Evolutionary conservation across 37 sponge, comb jelly and placozoan species (phyloP), one percentile per base, ranked within the genome.

Genomic region (Spongilla lacustris): DNA sequence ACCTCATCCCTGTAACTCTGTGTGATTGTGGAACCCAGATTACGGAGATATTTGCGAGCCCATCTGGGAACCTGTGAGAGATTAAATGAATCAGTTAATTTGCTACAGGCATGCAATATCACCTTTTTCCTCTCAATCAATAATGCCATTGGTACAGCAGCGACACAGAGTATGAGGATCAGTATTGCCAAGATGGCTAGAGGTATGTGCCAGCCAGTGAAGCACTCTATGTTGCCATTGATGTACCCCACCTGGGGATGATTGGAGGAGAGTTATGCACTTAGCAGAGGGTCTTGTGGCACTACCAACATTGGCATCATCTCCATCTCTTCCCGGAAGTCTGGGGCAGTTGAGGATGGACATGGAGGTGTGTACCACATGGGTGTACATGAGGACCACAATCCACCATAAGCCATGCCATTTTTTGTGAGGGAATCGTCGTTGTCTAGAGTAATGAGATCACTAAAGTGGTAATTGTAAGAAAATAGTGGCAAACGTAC

Each of bases 341-440:
- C 12, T 67, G 21, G 85, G 85, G 29, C 85, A 85, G 69, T 85
- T 75, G 32, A 85, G 50, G n/a, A 76, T 50, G 12, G 77, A 75
- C 31, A 76, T 22, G 33, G 85, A 85, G 30, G 85, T 85, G 78
- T 85, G 69, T 22, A 85, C 77, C n/a, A 76, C 78, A 36, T 77
- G 77, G 76, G 66, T 73, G 69, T 76, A 85, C 33, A 76, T 36
- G 27, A 85, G 69, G 10, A 85, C 30, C 33, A 85, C 41, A 21
- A 85, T 10, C 25, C 50, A 33, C 85, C 85, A 85, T 68, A 85
- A 46, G 12, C 67, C 69, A 85, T 36, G 83, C 84, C 84, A 83
- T 81, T 80, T 32, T 17, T 11, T 30, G 34, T 28, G 31, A n/a
- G n/a, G n/a, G n/a, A n/a, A n/a, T n/a, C n/a, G n/a, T n/a, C n/a